Evolutionary conservation across 2,113 vertebrate species (phyloP), one percentile per base, ranked within the genome.

Genomic region (Cervus canadensis): DNA sequence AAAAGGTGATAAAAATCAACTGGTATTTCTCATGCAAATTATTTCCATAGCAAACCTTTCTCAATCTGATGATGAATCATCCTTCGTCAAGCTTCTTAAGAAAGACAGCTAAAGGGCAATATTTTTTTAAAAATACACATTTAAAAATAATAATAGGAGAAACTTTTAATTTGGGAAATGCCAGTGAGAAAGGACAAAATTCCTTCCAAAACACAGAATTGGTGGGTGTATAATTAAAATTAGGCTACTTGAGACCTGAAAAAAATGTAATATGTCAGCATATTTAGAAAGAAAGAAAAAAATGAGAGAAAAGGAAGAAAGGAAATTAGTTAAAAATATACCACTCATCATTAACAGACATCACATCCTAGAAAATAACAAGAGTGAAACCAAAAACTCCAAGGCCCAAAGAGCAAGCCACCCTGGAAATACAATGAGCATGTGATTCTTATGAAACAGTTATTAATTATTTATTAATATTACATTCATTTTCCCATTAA

Each of bases 51-150:
- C 56, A 91, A 96, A 82, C 4, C 21, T 82, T 74, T 87, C 54
- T 95, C 45, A 81, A 85, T 92, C 83, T 96, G 40, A 87, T 89
- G 50, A 97, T 97, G 74, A 96, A 87, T 96, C 54, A 82, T 89
- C 45, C 23, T 62, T n/a, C 56, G 76, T 14, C 48, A 96, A 67
- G 25, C 26, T 81, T 93, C 40, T 85, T 90, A 79, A 94, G 71
- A 89, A 97, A 88, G 10, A 57, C 59, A 93, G 33, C 23, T 40
- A 95, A 59, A 92, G 28, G 87, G n/a, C 28, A 82, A 89, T 21
- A 67, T 78, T 90, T 85, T 87, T 91, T 19, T 1, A 62, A 1
- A 45, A 92, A 91, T 43, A 92, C 3, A 79, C 5, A 59, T 76
- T 95, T 84, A 45, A 76, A 94, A 89, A 89, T 60, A 96, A 94